Evolutionary conservation across 2,888 invertebrate species (phyloP).

Genomic region (Conomelus anceps): DNA sequence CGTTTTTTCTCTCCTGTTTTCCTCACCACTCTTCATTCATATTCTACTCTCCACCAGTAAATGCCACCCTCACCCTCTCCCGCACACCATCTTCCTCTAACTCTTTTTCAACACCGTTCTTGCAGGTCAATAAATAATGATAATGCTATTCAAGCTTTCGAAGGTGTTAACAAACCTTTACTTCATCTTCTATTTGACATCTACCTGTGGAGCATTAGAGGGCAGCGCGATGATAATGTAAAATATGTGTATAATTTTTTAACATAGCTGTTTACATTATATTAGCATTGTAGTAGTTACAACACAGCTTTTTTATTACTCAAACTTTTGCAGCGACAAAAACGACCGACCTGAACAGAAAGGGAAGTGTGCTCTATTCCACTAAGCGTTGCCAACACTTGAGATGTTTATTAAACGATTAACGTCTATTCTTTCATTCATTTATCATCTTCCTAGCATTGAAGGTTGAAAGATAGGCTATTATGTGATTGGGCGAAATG

Average conservation of each 20-base stretch:
- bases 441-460: too few species aligned
- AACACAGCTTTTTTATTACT: neutral
- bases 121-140: neutral
- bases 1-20: neutral
- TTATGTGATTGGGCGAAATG: too few species aligned
- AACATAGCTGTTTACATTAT: neutral
- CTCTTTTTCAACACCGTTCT: neutral
- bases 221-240: neutral
- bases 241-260: neutral
- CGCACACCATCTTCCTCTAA: neutral
- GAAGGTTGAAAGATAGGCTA: too few species aligned
- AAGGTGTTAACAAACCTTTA: neutral
- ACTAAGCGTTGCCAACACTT: neutral
- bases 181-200: neutral
- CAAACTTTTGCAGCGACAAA: neutral
- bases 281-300: neutral
- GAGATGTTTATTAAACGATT: neutral
- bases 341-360: neutral
- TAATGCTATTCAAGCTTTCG: neutral
- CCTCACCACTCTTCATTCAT: neutral
- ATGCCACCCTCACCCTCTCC: too few species aligned
- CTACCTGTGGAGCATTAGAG: neutral
- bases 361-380: neutral
- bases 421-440: neutral
- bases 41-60: neutral